Percentiles rank a stretch among this genome's conserved stretches.
Evolutionary conservation across 2,113 vertebrate species (phyloP).

Genomic region (Bucco capensis): DNA sequence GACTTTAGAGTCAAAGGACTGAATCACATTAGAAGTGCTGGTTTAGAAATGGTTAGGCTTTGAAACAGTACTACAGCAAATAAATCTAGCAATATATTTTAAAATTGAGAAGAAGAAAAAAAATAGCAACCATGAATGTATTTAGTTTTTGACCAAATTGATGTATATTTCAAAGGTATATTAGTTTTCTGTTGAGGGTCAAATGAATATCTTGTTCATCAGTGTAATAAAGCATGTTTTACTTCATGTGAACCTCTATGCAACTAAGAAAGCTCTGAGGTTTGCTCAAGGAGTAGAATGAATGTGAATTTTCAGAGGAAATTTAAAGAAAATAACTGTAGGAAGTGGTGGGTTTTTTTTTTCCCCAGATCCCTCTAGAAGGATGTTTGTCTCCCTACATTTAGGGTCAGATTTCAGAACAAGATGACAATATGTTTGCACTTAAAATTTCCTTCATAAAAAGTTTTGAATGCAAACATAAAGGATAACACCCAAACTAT

Average conservation of each 20-base stretch:
- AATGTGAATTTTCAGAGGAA: not conserved
- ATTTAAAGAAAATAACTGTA: not conserved
- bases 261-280: not conserved
- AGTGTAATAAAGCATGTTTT: constrained; percentile 30
- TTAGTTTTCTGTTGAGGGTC: constrained; percentile 37
- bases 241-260: not conserved
- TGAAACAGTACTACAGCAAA: constrained; percentile 69
- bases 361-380: not conserved
- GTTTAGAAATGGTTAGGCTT: constrained; percentile 60
- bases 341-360: not conserved
- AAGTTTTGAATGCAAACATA: not conserved
- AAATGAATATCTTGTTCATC: constrained; percentile 53
- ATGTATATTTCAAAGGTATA: constrained; percentile 64
- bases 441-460: not conserved
- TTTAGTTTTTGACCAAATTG: too few species aligned
- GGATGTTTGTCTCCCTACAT: not conserved
- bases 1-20: constrained; percentile 61
- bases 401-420: not conserved
- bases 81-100: constrained; percentile 69
- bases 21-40: constrained; percentile 55
- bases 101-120: constrained; percentile 53
- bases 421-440: not conserved
- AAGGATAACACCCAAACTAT: not conserved
- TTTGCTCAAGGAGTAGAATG: not conserved
- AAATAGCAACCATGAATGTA: constrained; percentile 63